Percentiles rank a stretch among this genome's conserved stretches.
Conservation (phyloP, 2,797 vertebrate species). For the Pantherophis vulpinus region DNA sequence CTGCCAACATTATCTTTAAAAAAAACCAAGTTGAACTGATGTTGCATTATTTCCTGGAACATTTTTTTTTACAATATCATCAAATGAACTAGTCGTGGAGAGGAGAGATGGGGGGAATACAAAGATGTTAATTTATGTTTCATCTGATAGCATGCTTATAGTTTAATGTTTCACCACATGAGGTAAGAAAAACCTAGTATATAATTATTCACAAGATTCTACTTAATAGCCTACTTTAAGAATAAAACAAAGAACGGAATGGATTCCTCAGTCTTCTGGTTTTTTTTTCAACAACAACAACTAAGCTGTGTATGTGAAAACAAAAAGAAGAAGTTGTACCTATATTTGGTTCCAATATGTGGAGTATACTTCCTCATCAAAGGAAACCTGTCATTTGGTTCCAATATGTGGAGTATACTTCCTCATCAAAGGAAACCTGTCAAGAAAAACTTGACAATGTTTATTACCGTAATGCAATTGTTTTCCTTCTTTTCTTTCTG, state of each 20-base stretch:
- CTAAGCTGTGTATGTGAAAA: background rate
- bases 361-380: background rate
- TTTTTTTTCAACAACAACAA: background rate
- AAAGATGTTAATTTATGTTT: background rate
- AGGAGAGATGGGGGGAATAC: rapidly evolving
- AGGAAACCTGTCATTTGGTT: background rate
- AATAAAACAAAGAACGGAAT: background rate
- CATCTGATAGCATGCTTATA: background rate
- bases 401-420: background rate
- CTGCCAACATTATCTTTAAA: background rate
- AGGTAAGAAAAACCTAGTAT: background rate
- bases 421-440: background rate
- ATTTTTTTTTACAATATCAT: background rate
- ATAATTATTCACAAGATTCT: slow-evolving; percentile 2
- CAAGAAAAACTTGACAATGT: background rate
- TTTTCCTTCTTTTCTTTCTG: background rate
- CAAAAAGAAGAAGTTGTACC: background rate
- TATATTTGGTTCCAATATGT: background rate
- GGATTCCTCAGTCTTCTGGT: background rate
- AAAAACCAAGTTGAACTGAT: background rate
- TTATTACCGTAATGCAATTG: background rate
- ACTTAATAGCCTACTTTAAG: background rate
- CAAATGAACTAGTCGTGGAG: slow-evolving; percentile 1
- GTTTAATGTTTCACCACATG: background rate
- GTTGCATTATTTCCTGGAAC: background rate